Evolutionary conservation across 2,113 vertebrate genomes (phyloP), one percentile per base, ranked within the genome.

Genomic region (Pelodiscus sinensis): DNA sequence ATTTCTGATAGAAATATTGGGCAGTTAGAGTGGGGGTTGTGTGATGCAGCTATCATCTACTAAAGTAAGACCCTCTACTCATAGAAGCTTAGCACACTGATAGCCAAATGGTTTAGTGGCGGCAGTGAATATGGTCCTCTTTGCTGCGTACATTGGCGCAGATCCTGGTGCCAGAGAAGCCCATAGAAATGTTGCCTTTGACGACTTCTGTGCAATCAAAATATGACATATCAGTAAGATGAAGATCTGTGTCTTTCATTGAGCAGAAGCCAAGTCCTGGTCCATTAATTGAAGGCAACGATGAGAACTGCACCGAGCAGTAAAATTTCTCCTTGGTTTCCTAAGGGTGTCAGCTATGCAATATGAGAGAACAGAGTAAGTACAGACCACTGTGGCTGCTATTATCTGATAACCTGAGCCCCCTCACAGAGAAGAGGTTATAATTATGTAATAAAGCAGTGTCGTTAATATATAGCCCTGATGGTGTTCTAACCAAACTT

Each of bases 1-100:
- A 81, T 91, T 88, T 2, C 35, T 79, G 91, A 79, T 8, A 82
- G 85, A 86, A 93, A 91, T 82, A 88, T 94, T 95, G 88, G 18
- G 82, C 62, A 83, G 71, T 87, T 92, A 82, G 77, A 75, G 73
- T 81, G 54, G 18, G 65, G 44, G 91, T 83, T 94, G 35, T 51
- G 27, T 81, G 84, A 71, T 35, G n/a, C 21, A 9, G n/a, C 19
- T 35, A 71, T 71, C 2, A 9, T 68, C 16, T n/a, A 68, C 8
- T 71, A 71, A 71, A 35, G 65, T 71, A 71, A 35, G n/a, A 68
- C 31, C 8, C 15, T n/a, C 31, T n/a, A 31, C 60, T 65, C 15
- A n/a, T 65, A 31, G 62, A n/a, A n/a, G n/a, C 8, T 35, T 71
- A 35, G 65, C 31, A 71, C 15, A 71, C 9, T 71, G 65, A 71